Evolutionary conservation across 2,888 invertebrate genomes (phyloP).

Genomic region (Lasioglossum leucozonium): DNA sequence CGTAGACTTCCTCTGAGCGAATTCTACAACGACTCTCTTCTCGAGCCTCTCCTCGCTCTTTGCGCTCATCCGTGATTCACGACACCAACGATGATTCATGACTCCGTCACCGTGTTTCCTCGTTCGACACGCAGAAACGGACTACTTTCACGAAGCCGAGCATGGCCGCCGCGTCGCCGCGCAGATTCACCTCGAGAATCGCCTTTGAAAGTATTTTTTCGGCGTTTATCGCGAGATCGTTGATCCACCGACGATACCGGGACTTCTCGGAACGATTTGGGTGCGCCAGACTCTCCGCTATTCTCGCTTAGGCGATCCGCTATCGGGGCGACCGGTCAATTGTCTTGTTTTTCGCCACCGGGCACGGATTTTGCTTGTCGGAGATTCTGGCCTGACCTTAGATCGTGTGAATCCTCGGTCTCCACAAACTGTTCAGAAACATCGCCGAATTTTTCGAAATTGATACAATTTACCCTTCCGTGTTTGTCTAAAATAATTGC

Average conservation of each 20-base stretch:
- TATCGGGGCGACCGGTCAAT: not conserved
- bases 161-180: slow-evolving; percentile 25
- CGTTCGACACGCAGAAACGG: slow-evolving; percentile 62
- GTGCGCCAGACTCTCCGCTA: not conserved
- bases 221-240: slow-evolving; percentile 25
- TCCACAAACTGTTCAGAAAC: not conserved
- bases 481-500: too few species aligned
- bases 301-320: not conserved
- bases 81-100: slow-evolving; percentile 73
- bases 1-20: not conserved
- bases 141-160: slow-evolving; percentile 46
- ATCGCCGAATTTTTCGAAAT: not conserved
- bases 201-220: not conserved
- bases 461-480: too few species aligned
- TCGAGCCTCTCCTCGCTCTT: slow-evolving; percentile 40
- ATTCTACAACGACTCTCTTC: not conserved
- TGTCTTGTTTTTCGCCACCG: not conserved
- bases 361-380: not conserved
- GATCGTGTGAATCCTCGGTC: not conserved
- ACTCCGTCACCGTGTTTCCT: slow-evolving; percentile 62
- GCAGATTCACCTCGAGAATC: not conserved
- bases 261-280: not conserved
- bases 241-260: not conserved
- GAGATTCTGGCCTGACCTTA: not conserved
- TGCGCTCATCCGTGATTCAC: slow-evolving; percentile 72